These are phyloP conservation scores for Tupaia chinensis DNA, from an alignment of 2,113 vertebrate species.

Conservation along the genomic window DNA sequence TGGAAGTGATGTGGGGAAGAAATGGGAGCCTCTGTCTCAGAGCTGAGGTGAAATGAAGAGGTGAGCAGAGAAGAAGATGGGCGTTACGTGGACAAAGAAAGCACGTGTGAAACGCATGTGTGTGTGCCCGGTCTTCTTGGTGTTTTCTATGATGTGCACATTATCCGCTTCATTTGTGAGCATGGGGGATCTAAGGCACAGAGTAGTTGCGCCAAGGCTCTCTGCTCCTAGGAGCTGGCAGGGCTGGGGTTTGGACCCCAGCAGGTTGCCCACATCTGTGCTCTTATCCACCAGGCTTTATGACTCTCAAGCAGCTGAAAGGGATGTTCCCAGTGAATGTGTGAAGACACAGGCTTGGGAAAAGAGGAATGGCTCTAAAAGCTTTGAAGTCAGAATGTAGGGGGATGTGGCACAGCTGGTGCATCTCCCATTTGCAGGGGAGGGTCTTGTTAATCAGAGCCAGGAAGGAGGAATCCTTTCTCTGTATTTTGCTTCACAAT, in stretches of 20 bases:
- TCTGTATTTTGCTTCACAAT: conserved; percentile 7
- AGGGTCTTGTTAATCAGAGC: not conserved
- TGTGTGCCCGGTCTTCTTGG: not conserved
- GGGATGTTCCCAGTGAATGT: not conserved
- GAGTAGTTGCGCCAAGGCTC: not conserved
- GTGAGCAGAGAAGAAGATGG: not conserved
- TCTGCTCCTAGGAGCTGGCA: not conserved
- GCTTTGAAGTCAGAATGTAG: accelerated
- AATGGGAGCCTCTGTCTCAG: not conserved
- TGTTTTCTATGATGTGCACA: accelerated
- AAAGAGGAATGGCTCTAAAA: too few relatives aligned
- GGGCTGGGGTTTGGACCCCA: not conserved
- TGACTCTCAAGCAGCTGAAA: not conserved
- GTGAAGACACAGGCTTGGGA: not conserved
- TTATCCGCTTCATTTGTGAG: not conserved
- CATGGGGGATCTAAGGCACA: not conserved
- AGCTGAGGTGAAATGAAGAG: not conserved
- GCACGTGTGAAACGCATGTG: accelerated
- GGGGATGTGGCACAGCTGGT: not conserved
- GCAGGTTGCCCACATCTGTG: not conserved
- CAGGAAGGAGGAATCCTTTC: not conserved
- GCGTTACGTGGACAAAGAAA: too few relatives aligned
- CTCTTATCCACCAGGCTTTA: not conserved
- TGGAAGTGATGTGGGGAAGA: not conserved
- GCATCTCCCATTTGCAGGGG: not conserved